These are phyloP conservation scores for Silurus glanis DNA, from an alignment of 2,113 vertebrate genomes.

Conservation along the genomic window DNA sequence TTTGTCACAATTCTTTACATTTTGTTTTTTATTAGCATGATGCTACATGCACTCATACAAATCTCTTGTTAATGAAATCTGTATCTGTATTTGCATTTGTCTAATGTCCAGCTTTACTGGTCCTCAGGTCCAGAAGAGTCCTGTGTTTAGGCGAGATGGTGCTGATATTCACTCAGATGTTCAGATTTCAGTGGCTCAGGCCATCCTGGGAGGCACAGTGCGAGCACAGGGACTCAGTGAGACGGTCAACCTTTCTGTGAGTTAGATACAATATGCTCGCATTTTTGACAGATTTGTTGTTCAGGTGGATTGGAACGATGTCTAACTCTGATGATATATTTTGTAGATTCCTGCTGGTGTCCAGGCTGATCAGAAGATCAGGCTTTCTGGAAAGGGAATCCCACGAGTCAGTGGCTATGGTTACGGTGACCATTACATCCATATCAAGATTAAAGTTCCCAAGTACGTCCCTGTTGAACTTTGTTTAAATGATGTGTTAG, in stretches of 20 bases:
- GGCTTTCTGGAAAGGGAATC: constrained; percentile 89
- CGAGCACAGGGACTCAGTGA: constrained; percentile 89
- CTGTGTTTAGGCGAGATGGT: constrained; percentile 86
- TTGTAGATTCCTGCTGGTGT: constrained; percentile 86
- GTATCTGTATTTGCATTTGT: not conserved
- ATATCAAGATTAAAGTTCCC: constrained; percentile 90
- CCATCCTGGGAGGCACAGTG: constrained; percentile 89
- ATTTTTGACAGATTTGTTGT: not conserved
- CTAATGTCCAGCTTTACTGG: not conserved
- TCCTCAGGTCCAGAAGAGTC: constrained; percentile 89
- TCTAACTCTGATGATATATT: not conserved
- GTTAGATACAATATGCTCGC: constrained; percentile 47
- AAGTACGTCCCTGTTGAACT: constrained; percentile 78
- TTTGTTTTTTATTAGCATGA: not conserved
- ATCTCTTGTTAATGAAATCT: not conserved
- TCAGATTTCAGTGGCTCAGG: constrained; percentile 87
- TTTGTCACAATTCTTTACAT: too few species aligned
- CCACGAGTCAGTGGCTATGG: constrained; percentile 88
- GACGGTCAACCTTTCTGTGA: constrained; percentile 85
- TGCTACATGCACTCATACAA: not conserved
- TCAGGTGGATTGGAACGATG: not conserved
- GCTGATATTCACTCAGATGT: constrained; percentile 95
- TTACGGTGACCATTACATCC: constrained; percentile 93
- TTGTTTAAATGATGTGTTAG: not conserved
- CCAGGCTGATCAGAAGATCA: constrained; percentile 88